Percentiles rank a stretch among this genome's conserved stretches.
These are phyloP conservation scores for Agrotis puta DNA, from an alignment of 2,888 invertebrate species.

Conservation along the genomic window DNA sequence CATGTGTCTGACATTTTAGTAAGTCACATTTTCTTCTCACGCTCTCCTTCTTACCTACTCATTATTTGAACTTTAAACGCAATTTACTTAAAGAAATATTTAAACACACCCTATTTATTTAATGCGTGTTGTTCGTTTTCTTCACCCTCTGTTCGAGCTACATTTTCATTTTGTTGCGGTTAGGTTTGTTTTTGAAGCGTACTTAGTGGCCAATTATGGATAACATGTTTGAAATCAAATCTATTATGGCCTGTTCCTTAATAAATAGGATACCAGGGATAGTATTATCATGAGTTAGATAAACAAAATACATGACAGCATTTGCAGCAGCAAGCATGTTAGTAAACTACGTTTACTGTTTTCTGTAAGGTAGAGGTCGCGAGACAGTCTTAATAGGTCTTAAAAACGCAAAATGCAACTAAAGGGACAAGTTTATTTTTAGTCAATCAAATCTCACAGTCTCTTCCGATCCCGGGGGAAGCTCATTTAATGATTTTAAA, in stretches of 20 bases:
- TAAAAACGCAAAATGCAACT: too few relatives aligned
- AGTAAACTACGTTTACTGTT: too few relatives aligned
- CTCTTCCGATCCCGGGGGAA: too few relatives aligned
- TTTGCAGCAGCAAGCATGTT: too few relatives aligned
- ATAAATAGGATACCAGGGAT: background rate
- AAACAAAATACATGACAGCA: too few relatives aligned
- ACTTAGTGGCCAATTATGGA: background rate
- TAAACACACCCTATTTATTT: too few relatives aligned
- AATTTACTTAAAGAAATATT: background rate
- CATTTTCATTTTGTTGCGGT: constrained; percentile 1
- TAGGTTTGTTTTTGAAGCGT: background rate
- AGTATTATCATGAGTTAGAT: background rate
- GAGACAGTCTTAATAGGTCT: too few relatives aligned
- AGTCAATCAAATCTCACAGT: too few relatives aligned
- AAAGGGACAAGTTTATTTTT: too few relatives aligned
- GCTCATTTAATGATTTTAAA: too few relatives aligned
- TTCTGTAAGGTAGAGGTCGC: too few relatives aligned
- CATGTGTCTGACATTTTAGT: constrained; percentile 6
- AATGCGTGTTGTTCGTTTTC: background rate
- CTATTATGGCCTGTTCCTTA: background rate
- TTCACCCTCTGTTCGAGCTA: background rate
- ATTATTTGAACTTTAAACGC: background rate
- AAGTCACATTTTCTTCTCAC: constrained; percentile 10
- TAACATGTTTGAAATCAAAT: too few relatives aligned
- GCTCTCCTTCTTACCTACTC: background rate